phyloP scores from a whole-genome alignment of 2,888 invertebrate genomes.

The Tethea ocularis region DNA sequence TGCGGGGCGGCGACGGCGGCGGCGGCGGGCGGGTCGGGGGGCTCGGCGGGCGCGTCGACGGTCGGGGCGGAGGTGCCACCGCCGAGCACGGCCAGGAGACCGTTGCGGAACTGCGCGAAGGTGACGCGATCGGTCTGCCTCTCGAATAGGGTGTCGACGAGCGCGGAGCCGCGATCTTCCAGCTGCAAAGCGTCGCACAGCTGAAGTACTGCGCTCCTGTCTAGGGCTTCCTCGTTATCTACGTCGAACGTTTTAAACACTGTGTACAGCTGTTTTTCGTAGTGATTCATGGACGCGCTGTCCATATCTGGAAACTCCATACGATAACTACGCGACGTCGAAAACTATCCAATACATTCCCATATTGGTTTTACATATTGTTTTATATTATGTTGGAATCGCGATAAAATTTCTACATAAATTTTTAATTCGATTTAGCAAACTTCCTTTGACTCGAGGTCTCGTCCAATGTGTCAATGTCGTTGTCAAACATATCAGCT shows the following conservation, averaged over 20 bases:
- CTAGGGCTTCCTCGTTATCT: constrained; percentile 87
- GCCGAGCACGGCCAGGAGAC: constrained; percentile 87
- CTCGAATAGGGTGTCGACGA: constrained; percentile 85
- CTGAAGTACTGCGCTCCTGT: constrained; percentile 86
- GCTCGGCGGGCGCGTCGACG: constrained; percentile 37
- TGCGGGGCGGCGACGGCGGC: constrained; percentile 36
- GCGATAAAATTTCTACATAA: background rate
- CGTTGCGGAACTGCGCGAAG: constrained; percentile 90
- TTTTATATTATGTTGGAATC: background rate
- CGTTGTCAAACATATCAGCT: background rate
- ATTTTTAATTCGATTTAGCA: background rate
- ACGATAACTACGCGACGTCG: constrained; percentile 9
- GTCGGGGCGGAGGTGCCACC: constrained; percentile 61
- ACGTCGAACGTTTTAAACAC: constrained; percentile 92
- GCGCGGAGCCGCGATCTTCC: constrained; percentile 87
- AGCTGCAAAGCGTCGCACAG: constrained; percentile 91
- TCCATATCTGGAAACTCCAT: constrained; percentile 53
- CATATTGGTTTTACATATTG: background rate
- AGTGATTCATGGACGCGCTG: constrained; percentile 85
- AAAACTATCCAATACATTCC: constrained; percentile 5
- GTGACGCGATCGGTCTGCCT: constrained; percentile 79
- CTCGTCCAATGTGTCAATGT: background rate
- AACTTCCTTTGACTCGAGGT: background rate
- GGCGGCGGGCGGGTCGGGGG: constrained; percentile 31
- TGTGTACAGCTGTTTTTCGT: constrained; percentile 91